A percentile compares a stretch with the other conserved stretches of the same genome.
These are phyloP conservation scores for Procavia capensis DNA, from an alignment of 2,113 vertebrate species.

Conservation along the genomic window DNA sequence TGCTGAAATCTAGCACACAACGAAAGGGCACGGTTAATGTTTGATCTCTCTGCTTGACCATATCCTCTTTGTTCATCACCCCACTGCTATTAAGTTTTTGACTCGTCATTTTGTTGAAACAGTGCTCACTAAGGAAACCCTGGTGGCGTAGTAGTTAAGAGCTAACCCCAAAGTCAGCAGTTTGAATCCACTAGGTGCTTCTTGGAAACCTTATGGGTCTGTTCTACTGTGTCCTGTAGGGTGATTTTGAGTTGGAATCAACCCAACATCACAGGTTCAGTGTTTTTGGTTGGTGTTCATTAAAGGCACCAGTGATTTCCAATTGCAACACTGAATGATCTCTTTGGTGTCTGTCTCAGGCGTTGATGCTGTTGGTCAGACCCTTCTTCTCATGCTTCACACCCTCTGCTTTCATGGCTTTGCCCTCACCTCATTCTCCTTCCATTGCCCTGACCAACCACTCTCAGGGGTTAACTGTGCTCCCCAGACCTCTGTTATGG, in stretches of 20 bases:
- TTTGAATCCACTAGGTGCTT: too few species aligned
- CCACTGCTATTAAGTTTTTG: not conserved
- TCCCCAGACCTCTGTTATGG: not conserved
- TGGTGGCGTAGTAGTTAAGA: too few species aligned
- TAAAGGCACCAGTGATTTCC: not conserved
- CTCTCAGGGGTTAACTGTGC: not conserved
- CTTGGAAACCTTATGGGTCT: too few species aligned
- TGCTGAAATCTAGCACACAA: not conserved
- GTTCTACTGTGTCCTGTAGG: too few species aligned
- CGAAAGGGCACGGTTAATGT: not conserved
- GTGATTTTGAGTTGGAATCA: too few species aligned
- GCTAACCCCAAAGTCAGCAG: too few species aligned
- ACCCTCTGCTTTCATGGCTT: not conserved
- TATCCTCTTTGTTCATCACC: not conserved
- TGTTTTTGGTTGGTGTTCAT: too few species aligned
- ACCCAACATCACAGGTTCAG: too few species aligned
- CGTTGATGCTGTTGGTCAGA: not conserved
- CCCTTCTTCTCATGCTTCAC: not conserved
- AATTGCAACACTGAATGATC: not conserved
- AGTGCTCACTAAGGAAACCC: not conserved
- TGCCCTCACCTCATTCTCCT: not conserved
- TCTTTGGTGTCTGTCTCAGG: not conserved
- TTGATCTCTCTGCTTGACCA: not conserved
- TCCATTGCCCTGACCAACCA: not conserved
- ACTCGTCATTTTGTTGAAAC: not conserved